Base-by-base conservation (phyloP, 1,140 invertebrate species). In the Contarinia nasturtii region DNA sequence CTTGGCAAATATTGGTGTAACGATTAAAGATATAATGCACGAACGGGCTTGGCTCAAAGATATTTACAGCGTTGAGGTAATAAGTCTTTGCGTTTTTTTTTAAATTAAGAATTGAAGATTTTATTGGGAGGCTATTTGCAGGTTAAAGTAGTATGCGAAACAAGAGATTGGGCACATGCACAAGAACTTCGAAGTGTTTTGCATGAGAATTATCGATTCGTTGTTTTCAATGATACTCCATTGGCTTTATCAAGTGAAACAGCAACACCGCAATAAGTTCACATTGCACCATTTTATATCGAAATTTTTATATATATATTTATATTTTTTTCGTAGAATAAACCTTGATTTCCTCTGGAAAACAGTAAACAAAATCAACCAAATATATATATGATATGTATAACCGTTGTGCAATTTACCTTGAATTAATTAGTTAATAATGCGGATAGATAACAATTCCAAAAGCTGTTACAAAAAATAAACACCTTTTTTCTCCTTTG, bases 21-120 rank as follows among this genome's bases (percentile, higher is more conserved):
- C 84, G 36, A 89, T 95, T 45, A 94, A 94, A 63, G 89, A 94
- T 56, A 89, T 95, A 47, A 81, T 88, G 62, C 90, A 94, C 62
- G 90, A 94, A 62, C 69, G 90, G 49, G 88, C 90, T 5, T 95
- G 90, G 89, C 73, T 95, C 33, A 76, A 76, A 2, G 88, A 95
- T 62, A 79, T 94, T 14, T 92, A 89, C 61, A 27, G 40, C 19
- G 34, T 36, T 21, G 21, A 27, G 20, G 40, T 43, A 21, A 43
- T n/a, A 20, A 3, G 37, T 7, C 12, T 40, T 18, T n/a, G n/a
- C 17, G 14, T 40, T 3, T 40, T 40, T 14, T 4, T 12, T 15
- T 3, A 40, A 7, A 14, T 20, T 43, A 14, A 40, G 37, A 15
- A 40, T 40, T 7, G 14, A 7, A n/a, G 37, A n/a, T n/a, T 40